These are phyloP conservation scores for Hoplodrina ambigua DNA, from an alignment of 2,888 invertebrate species.

Conservation along the genomic window DNA sequence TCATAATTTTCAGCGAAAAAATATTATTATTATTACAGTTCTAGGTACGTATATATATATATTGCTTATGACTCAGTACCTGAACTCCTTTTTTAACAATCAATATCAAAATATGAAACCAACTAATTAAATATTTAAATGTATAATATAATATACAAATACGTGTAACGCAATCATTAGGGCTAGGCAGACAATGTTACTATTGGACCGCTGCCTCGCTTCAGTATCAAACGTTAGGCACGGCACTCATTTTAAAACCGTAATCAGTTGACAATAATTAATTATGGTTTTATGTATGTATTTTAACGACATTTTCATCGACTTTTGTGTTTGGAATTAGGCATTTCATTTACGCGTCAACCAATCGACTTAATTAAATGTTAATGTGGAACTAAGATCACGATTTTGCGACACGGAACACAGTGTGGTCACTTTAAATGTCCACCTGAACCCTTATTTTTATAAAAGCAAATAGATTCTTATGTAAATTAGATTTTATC, in stretches of 20 bases:
- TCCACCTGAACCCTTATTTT: not conserved
- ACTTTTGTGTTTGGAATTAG: no score
- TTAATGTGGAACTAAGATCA: not conserved
- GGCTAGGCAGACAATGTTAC: not conserved
- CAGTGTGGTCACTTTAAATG: not conserved
- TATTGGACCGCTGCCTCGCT: not conserved
- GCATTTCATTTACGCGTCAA: no score
- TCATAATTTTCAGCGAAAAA: not conserved
- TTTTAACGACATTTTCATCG: no score
- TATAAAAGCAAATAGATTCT: not conserved
- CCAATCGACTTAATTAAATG: not conserved
- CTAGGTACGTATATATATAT: conserved; percentile 8
- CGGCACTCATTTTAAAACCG: no score
- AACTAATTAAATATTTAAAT: not conserved
- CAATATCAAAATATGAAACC: not conserved
- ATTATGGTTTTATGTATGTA: no score
- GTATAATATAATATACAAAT: no score
- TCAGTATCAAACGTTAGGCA: no score
- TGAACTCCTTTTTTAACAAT: conserved; percentile 2
- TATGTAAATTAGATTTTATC: not conserved
- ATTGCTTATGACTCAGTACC: conserved; percentile 7
- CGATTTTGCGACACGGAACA: not conserved
- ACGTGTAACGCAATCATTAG: not conserved
- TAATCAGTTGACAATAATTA: no score
- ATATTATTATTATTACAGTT: not conserved